Conservation (phyloP, 2,113 vertebrate species). For the Aramus guarauna region DNA sequence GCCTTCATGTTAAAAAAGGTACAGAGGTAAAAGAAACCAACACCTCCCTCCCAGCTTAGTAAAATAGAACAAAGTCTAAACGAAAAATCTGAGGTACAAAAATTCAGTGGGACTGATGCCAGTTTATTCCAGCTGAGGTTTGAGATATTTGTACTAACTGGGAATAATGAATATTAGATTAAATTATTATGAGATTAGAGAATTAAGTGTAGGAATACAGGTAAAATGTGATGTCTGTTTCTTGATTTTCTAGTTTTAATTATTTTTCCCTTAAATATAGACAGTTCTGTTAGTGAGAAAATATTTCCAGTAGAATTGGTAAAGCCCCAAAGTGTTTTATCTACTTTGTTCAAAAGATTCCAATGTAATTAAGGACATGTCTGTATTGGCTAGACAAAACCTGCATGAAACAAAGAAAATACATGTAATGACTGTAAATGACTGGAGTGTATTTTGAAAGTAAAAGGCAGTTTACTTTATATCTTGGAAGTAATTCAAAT, state of each 20-base stretch:
- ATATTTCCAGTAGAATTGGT: not conserved
- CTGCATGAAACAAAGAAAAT: not conserved
- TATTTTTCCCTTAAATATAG: not conserved
- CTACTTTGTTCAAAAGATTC: not conserved
- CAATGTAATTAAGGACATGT: not conserved
- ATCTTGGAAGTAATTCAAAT: not conserved
- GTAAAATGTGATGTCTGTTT: not conserved
- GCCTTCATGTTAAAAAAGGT: not conserved
- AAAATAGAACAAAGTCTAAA: not conserved
- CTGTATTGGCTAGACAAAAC: not conserved
- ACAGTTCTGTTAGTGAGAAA: not conserved
- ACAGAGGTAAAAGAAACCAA: not conserved
- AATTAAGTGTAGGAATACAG: not conserved
- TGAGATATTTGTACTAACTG: not conserved
- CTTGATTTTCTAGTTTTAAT: not conserved
- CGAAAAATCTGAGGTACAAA: not conserved
- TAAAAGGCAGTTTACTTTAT: not conserved
- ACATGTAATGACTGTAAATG: not conserved
- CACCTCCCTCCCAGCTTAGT: not conserved
- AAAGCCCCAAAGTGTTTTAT: not conserved
- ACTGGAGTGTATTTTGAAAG: not conserved
- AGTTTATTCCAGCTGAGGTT: not conserved
- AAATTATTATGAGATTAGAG: not conserved
- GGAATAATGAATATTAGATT: not conserved
- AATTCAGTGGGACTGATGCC: not conserved